Conservation (phyloP, 2,888 invertebrate genomes). For the Leucoptera coffeella region DNA sequence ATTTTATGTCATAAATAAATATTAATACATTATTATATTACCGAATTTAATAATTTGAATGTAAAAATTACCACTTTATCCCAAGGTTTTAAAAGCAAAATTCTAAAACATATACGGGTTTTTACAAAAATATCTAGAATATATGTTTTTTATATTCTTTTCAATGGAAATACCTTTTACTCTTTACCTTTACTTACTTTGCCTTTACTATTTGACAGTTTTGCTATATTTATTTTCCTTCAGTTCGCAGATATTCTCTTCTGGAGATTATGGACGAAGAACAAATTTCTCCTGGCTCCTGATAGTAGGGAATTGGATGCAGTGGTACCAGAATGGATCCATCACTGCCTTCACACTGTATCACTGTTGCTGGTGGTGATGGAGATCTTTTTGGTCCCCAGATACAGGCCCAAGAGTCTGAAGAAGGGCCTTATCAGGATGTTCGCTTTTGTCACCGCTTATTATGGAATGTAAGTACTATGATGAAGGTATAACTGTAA, state of each 20-base stretch:
- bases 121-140: too few species aligned
- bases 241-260: constrained; percentile 34
- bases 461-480: constrained; percentile 23
- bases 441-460: constrained; percentile 13
- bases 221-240: background rate
- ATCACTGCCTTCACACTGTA: constrained; percentile 33
- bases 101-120: too few species aligned
- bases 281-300: constrained; percentile 22
- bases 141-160: too few species aligned
- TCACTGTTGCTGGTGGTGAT: constrained; percentile 19
- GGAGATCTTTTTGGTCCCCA: constrained; percentile 21
- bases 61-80: too few species aligned
- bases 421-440: constrained; percentile 13
- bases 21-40: too few species aligned
- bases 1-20: too few species aligned
- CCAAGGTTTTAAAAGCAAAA: too few species aligned
- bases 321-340: constrained; percentile 24
- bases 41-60: too few species aligned
- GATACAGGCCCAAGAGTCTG: constrained; percentile 18
- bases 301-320: constrained; percentile 15
- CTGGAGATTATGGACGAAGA: constrained; percentile 29
- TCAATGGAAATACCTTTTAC: too few species aligned
- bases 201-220: too few species aligned
- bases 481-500: too few species aligned
- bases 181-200: too few species aligned